Evolutionary conservation across 2,797 vertebrate species (phyloP).

Genomic region (Garrulus glandarius): DNA sequence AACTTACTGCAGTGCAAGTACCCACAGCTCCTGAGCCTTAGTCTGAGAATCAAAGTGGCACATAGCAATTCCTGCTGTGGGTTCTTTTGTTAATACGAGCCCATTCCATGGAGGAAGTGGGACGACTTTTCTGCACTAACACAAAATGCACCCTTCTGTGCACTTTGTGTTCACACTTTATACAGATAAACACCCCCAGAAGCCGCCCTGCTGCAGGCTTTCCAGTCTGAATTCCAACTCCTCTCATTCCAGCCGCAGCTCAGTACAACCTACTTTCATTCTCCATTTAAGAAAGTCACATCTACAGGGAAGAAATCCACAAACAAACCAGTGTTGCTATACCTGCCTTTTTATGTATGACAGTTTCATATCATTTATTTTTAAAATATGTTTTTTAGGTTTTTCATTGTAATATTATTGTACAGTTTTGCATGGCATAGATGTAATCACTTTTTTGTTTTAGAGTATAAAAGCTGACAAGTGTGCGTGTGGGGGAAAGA

Average conservation of each 20-base stretch:
- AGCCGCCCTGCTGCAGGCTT: not conserved
- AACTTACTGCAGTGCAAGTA: not conserved
- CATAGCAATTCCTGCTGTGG: not conserved
- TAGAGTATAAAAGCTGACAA: slow-evolving; percentile 77
- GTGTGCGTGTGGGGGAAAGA: slow-evolving; percentile 67
- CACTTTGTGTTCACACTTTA: not conserved
- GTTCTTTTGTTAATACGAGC: not conserved
- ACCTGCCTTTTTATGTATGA: slow-evolving; percentile 87
- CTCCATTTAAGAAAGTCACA: slow-evolving; percentile 23
- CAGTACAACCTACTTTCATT: not conserved
- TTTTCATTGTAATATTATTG: slow-evolving; percentile 95
- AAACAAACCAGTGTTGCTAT: slow-evolving; percentile 73
- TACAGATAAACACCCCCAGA: not conserved
- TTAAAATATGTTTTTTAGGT: slow-evolving; percentile 73
- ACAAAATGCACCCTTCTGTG: not conserved
- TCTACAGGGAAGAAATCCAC: slow-evolving; percentile 54
- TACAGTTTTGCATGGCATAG: slow-evolving; percentile 98
- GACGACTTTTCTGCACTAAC: not conserved
- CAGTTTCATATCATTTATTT: slow-evolving; percentile 88
- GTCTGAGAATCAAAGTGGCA: not conserved
- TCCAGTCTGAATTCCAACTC: not conserved
- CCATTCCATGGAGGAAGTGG: not conserved
- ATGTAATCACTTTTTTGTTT: slow-evolving; percentile 88
- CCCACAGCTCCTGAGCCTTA: not conserved
- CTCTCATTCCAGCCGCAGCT: not conserved